Base-by-base conservation (phyloP, 2,797 vertebrate species). In the Oceanodroma leucorhoa region DNA sequence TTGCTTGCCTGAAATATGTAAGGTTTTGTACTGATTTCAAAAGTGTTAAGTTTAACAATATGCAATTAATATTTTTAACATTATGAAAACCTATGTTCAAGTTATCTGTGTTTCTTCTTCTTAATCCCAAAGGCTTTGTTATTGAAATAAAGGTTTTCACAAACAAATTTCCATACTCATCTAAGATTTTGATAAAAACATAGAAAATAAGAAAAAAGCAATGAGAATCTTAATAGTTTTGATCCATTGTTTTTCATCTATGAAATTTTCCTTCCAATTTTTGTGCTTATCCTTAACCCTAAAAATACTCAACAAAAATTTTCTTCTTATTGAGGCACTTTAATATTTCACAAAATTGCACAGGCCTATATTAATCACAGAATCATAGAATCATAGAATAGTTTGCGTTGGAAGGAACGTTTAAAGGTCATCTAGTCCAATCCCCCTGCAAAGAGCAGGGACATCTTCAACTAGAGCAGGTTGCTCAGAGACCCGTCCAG, bases 261-360 rank as follows among this genome's bases (percentile, higher is more conserved):
- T n/a, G 14, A 77, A 57, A 14, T 34, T 61, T 77, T 62, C 7
- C 2, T 54, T 34, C 20, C 10, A 7, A 0, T 7, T 79, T 83
- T 46, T 43, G 0, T 54, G 22, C 3, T 67, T 7, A 76, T 0
- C 1, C 2, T 64, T 51, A 21, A 5, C 8, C 21, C 57, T 78
- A 83, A 83, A 89, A 83, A 26, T 5, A 66, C 1, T 1, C 10
- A 54, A 45, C 1, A 38, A 9, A 80, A 8, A 1, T 38, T 71
- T 46, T 86, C n/a, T 38, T 43, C 7, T 29, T 50, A 34, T 36
- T 54, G 13, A 80, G 2, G 1, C 15, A 26, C 6, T 30, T 11
- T 54, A 46, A 40, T n/a, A 41, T 70, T 70, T 15, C 18, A 67
- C 19, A 66, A 60, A 66, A 72, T 65, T 55, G 5, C 16, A 38